A percentile compares a stretch with the other conserved stretches of the same genome.
These are phyloP conservation scores for Ephydatia muelleri DNA, from an alignment of 37 sponge, comb jelly and placozoan species.

Conservation along the genomic window DNA sequence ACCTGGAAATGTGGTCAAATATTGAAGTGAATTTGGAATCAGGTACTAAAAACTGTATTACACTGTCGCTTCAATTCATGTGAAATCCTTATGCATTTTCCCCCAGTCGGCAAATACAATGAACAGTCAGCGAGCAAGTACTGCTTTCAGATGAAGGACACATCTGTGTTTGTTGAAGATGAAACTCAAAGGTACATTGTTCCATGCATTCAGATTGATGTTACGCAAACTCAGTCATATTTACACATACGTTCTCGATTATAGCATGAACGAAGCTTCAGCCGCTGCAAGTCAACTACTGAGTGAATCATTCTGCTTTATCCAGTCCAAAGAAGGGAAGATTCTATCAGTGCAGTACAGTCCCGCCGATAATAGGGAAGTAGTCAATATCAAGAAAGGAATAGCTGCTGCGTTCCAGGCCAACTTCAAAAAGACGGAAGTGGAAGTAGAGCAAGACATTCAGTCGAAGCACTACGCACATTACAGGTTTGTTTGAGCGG, in stretches of 20 bases:
- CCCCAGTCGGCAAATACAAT: slow-evolving; percentile 21
- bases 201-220: background rate
- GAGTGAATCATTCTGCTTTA: slow-evolving; percentile 24
- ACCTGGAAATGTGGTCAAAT: background rate
- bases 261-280: background rate
- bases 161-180: background rate
- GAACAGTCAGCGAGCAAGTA: slow-evolving; percentile 21
- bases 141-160: slow-evolving; percentile 22
- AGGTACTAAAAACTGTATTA: background rate
- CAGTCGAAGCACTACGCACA: slow-evolving; percentile 20
- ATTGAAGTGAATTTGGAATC: background rate
- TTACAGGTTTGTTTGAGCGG: slow-evolving; percentile 14
- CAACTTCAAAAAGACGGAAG: slow-evolving; percentile 37
- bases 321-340: slow-evolving; percentile 41
- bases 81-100: background rate
- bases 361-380: slow-evolving; percentile 12
- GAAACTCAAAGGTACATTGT: background rate
- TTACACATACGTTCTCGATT: no score
- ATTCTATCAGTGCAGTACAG: slow-evolving; percentile 33
- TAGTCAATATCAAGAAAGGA: slow-evolving; percentile 52
- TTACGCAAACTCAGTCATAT: no score
- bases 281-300: slow-evolving; percentile 1
- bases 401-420: slow-evolving; percentile 61
- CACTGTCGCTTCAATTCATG: no score
- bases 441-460: slow-evolving; percentile 31